Base-by-base conservation (phyloP, 2,113 vertebrate species). In the Varanus komodoensis region DNA sequence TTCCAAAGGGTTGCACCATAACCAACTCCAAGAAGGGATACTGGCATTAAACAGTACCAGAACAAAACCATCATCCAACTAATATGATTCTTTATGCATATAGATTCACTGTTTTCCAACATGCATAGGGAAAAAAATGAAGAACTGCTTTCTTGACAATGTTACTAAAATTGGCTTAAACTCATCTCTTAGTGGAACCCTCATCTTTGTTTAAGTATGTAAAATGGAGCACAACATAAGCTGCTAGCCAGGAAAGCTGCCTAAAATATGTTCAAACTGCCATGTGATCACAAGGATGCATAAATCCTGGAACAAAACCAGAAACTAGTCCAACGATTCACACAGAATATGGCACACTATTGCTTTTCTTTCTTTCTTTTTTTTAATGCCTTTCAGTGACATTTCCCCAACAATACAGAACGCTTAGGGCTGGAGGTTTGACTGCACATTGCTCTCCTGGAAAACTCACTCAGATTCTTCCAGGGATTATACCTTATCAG, bases 381-480 rank as follows among this genome's bases (percentile, higher is more conserved):
- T 94, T 96, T 94, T 96, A 95, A 96, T 95, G 95, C 90, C 92
- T 96, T 67, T 97, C 97, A 96, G 93, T 95, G 94, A 96, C 95
- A 96, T 97, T 96, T 96, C 92, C 94, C 92, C 94, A 95, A 93
- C 94, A 96, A 96, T 95, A 92, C 82, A 95, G 93, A 94, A 96
- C 90, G 94, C 96, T 95, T 97, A 79, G 83, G 96, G 93, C 94
- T 91, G 93, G 95, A 91, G 95, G 97, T 32, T 96, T 97, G 97
- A 95, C 95, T 95, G 95, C 89, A 95, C 93, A 95, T 94, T 94
- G 92, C 89, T 93, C 94, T 93, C 94, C 92, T 95, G 93, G 97
- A 96, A 97, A 97, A 93, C 92, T 89, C 89, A 88, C 93, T 96
- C 94, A 95, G 96, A 96, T 96, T 95, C 89, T 93, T 93, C 78